phyloP scores from a whole-genome alignment of 2,113 vertebrate species.

The Upupa epops region DNA sequence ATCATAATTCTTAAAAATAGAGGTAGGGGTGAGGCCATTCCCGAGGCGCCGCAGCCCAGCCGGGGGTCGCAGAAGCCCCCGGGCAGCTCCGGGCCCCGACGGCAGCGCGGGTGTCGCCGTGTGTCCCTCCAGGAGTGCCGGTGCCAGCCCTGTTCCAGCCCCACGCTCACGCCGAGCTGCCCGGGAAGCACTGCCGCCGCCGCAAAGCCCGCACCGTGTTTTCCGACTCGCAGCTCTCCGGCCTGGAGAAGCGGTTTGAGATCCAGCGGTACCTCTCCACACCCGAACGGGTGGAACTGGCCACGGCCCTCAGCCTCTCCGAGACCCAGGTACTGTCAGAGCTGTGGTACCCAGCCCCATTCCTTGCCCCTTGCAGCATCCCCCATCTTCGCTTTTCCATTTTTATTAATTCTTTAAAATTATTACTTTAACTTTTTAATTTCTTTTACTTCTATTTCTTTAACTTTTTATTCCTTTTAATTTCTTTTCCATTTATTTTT shows the following conservation, averaged over 20 bases:
- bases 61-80: accelerated
- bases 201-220: conserved; percentile 96
- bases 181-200: conserved; percentile 94
- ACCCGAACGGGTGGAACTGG: conserved; percentile 94
- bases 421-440: background rate
- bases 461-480: too few relatives aligned
- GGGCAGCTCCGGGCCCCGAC: background rate
- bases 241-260: conserved; percentile 95
- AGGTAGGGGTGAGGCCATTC: background rate
- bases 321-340: conserved; percentile 89
- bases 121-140: conserved; percentile 83
- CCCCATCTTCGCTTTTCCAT: too few relatives aligned
- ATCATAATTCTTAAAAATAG: background rate
- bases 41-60: background rate
- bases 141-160: conserved; percentile 93
- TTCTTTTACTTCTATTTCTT: background rate
- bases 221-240: conserved; percentile 96
- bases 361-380: background rate
- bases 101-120: background rate
- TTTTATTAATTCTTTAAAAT: too few relatives aligned
- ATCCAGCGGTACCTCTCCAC: conserved; percentile 96
- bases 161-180: conserved; percentile 84
- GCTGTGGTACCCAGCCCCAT: background rate
- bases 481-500: too few relatives aligned
- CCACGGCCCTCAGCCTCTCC: conserved; percentile 95